Base-by-base conservation (phyloP, 1,140 invertebrate genomes). In the Aphaenogaster rudis region DNA sequence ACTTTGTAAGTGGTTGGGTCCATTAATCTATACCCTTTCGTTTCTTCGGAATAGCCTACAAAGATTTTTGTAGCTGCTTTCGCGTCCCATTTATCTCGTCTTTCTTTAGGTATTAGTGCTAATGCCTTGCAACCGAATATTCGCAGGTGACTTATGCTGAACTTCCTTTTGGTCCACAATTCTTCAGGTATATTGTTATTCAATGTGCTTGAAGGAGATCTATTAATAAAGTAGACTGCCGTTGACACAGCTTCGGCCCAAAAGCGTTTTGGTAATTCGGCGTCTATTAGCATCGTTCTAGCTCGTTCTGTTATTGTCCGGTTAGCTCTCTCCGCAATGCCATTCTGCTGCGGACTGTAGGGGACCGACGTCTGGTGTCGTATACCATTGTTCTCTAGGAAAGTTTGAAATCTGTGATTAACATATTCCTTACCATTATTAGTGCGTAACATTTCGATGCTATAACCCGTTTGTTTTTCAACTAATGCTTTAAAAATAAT, bases 261-360 rank as follows among this genome's bases (percentile, higher is more conserved):
- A 36, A 86, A 77, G 1, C 13, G 28, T 42, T 1, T 3, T 3
- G 28, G 17, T 4, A 77, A 13, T 17, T n/a, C 48, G 1, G 61
- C 39, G 2, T 86, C 45, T 8, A 28, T 1, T 11, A 77, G 4
- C 33, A 86, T 33, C 52, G 61, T 67, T 9, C 82, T 66, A 1
- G 63, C 63, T 6, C 13, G 28, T 21, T 86, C 82, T 0, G 67
- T 15, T 7, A 86, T 15, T 21, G 72, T 86, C 17, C 82, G 42
- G 39, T 86, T 86, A 28, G 61, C 36, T 11, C 81, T 21, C 28
- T 84, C 81, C 0, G 59, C 69, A 1, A 74, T 42, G 8, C 82
- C 82, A 21, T 86, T 86, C 67, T 86, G 82, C 39, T 86, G 8
- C 21, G 82, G 71, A 72, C 17, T 76, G 8, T 85, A 57, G 28